Evolutionary conservation across 2,113 vertebrate species (phyloP), one percentile per base, ranked within the genome.

Genomic region (Eupsittula cactorum): DNA sequence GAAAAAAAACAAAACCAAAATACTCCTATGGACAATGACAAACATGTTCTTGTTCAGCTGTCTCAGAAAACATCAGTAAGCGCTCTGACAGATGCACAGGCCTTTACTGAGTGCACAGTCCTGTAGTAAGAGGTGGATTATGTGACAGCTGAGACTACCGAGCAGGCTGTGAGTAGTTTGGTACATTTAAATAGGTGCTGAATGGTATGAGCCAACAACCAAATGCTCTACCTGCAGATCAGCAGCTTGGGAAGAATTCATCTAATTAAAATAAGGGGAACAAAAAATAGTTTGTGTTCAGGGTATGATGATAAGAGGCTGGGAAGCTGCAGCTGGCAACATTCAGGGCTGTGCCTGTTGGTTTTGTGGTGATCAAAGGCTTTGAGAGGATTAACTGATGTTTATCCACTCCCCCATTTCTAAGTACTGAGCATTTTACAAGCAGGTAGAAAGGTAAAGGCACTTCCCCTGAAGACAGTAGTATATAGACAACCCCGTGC

Each of bases 1-100:
- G 31, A 49, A 7, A n/a, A n/a, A 35, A 11, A 21, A n/a, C 27
- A 37, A 29, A 2, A 7, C 0, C 33, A 44, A 4, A 25, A n/a
- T 68, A 19, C 33, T 46, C 10, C 28, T 27, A 3, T 1, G 3
- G 77, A 23, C 33, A 27, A 8, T 18, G 50, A 10, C 33, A 28
- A 19, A 24, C 7, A 1, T 27, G 16, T 25, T 41, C 7, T 49
- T 49, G n/a, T 35, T 68, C 39, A n/a, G 65, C 28, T 55, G 53
- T 31, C 64, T 33, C 24, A 19, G n/a, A 16, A 31, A 81, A 25
- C 35, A 15, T 16, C 13, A 42, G 27, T 10, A 17, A 27, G 47
- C 17, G 31, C 41, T 71, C 70, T 42, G 44, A 28, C 55, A 13
- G 27, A 33, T 35, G 55, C 68, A 17, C 37, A 27, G 25, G 29